Conservation (phyloP, 2,797 vertebrate species). For the Macrochelys suwanniensis region DNA sequence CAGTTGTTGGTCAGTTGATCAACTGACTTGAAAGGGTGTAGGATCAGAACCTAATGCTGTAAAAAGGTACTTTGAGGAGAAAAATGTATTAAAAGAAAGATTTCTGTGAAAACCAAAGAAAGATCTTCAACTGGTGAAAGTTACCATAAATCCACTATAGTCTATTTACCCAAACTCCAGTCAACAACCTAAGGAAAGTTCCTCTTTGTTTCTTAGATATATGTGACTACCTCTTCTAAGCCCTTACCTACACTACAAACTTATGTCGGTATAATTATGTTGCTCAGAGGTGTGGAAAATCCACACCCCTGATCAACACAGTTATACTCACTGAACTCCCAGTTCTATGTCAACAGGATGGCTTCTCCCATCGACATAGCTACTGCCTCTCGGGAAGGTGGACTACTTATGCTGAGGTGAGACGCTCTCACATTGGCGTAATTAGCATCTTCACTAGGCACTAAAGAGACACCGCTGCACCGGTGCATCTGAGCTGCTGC, state of each 20-base stretch:
- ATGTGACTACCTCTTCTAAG: background rate
- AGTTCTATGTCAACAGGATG: too few relatives aligned
- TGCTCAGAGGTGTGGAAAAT: too few relatives aligned
- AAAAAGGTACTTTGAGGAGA: background rate
- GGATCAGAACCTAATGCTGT: background rate
- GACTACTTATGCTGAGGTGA: background rate
- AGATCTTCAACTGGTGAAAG: background rate
- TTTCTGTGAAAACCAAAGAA: background rate
- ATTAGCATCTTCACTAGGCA: background rate
- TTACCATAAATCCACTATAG: background rate
- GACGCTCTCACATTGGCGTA: background rate
- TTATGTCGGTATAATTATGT: background rate
- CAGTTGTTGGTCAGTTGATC: background rate
- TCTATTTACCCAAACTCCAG: background rate
- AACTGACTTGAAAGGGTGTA: background rate
- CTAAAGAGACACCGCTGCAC: too few relatives aligned
- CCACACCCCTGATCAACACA: background rate
- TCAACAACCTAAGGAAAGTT: background rate
- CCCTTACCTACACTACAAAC: background rate
- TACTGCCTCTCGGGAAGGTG: background rate
- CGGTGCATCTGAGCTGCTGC: background rate
- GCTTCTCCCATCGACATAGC: too few relatives aligned
- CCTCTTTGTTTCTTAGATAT: background rate
- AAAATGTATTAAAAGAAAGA: background rate
- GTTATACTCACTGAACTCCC: background rate